phyloP scores from a whole-genome alignment of 1,140 invertebrate species.

The Trichonephila clavata region DNA sequence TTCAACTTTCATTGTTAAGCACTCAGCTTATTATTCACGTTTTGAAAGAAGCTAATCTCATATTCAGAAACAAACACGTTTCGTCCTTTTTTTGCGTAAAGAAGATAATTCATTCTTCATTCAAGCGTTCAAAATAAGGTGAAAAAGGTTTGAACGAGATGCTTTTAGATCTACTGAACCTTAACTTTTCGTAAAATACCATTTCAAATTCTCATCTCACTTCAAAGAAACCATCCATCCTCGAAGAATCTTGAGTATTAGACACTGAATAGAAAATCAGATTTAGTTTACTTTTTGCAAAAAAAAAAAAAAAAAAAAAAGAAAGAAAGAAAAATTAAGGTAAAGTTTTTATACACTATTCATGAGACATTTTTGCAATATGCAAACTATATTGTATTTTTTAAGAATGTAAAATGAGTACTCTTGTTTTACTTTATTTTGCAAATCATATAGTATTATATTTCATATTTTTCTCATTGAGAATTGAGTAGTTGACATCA shows the following conservation, averaged over 20 bases:
- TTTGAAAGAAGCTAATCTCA: background rate
- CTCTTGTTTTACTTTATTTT: no score
- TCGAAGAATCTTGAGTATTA: background rate
- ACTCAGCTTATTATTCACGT: background rate
- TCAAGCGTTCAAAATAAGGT: constrained; percentile 30
- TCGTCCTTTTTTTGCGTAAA: background rate
- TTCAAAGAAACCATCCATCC: background rate
- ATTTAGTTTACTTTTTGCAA: background rate
- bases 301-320: no score
- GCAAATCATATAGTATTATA: no score
- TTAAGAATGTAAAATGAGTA: no score
- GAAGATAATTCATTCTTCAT: constrained; percentile 4
- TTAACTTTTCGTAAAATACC: background rate
- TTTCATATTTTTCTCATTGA: no score
- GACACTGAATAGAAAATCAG: background rate
- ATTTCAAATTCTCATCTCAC: background rate
- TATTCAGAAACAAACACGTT: background rate
- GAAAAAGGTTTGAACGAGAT: constrained; percentile 15
- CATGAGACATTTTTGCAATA: no score
- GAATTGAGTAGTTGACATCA: no score
- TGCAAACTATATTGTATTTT: no score
- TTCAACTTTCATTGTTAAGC: background rate
- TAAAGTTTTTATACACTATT: no score
- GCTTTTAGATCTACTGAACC: constrained; percentile 12
- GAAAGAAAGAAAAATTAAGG: no score